Base-by-base conservation (phyloP, 2,113 vertebrate species). In the Colistium nudipinnis region DNA sequence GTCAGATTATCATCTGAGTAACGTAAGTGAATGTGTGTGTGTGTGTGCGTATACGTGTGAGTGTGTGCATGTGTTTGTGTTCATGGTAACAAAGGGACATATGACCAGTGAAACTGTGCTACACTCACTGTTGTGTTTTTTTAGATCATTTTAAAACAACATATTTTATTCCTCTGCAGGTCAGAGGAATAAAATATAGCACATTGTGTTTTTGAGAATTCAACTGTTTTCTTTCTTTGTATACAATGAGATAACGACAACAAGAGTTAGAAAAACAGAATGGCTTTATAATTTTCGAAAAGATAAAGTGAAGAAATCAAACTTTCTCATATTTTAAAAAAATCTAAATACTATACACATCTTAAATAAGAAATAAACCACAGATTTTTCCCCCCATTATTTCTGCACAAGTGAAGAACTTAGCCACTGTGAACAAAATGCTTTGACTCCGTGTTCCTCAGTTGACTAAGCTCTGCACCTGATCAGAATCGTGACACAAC, bases 381-480 rank as follows among this genome's bases (percentile, higher is more conserved):
- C n/a, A n/a, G n/a, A n/a, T n/a, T n/a, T n/a, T n/a, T n/a, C n/a
- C n/a, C 27, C 25, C 0, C 25, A 39, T 65, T 10, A 13, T 51
- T 27, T 82, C 83, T 88, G 81, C 3, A 14, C 83, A 83, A 38
- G 39, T 78, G 70, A 70, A 78, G 82, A 89, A 85, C 82, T 87
- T 88, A 85, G 80, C 80, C 75, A 88, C 82, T 85, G 84, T 88
- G 87, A 88, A 87, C 84, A 81, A 59, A 78, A 13, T 17, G 39
- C 35, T 55, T 6, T 66, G 56, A 70, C 51, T 71, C 45, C 54
- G 71, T 88, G 84, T 83, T 81, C 87, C 77, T 72, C 72, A 85
- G 84, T 75, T 24, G 54, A 71, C 87, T 75, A 85, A 88, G 72
- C 62, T 87, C 87, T 83, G 53, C 80, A 73, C 77, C 80, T 72